These are phyloP conservation scores for Orthonychiurus folsomi DNA, from an alignment of 2,888 invertebrate genomes.

Conservation along the genomic window DNA sequence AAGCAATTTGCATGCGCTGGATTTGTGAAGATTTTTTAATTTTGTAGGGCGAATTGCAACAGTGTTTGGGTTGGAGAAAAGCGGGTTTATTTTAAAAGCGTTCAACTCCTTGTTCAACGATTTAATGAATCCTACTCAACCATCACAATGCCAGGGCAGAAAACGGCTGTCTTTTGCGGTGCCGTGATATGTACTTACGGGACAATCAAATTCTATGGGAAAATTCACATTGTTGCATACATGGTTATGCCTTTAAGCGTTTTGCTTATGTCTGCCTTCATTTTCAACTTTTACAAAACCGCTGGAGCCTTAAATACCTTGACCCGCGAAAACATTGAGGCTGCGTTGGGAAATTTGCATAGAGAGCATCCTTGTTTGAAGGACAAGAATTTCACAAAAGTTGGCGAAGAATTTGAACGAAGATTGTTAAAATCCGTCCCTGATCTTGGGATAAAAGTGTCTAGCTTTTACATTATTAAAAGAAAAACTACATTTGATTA, in stretches of 20 bases:
- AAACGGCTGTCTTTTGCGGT: constrained; percentile 1
- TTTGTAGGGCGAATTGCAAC: not conserved
- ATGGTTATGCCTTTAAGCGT: not conserved
- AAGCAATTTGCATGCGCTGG: too few relatives aligned
- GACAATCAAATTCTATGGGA: constrained; percentile 3
- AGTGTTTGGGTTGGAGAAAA: not conserved
- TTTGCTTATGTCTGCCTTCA: not conserved
- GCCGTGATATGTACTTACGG: not conserved
- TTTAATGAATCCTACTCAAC: not conserved
- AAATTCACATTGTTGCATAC: not conserved
- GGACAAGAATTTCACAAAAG: too few relatives aligned
- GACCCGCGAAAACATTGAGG: too few relatives aligned
- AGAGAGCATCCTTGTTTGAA: too few relatives aligned
- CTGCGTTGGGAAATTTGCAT: too few relatives aligned
- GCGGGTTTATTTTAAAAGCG: not conserved
- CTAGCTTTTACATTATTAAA: too few relatives aligned
- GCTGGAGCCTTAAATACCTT: too few relatives aligned
- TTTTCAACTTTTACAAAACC: too few relatives aligned
- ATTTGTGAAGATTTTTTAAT: not conserved
- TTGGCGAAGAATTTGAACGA: too few relatives aligned
- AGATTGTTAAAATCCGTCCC: too few relatives aligned
- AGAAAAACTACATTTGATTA: too few relatives aligned
- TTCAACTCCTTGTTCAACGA: not conserved
- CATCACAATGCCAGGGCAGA: not conserved
- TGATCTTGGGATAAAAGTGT: too few relatives aligned